Conservation (phyloP, 2,888 invertebrate species). For the Calameuta filiformis region DNA sequence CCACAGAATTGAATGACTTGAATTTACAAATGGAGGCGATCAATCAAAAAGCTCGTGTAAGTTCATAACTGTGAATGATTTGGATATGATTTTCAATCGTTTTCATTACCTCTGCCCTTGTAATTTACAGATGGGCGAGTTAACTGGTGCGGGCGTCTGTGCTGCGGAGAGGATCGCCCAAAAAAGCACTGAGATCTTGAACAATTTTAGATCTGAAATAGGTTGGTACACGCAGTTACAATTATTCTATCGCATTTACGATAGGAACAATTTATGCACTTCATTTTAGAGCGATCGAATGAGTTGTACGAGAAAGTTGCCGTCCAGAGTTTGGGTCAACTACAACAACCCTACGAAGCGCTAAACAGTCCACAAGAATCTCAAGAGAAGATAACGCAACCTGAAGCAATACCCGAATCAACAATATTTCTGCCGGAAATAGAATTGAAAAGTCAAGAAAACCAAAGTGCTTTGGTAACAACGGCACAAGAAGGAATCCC, state of each 20-base stretch:
- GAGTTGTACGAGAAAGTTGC: no score
- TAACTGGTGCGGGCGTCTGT: conserved; percentile 47
- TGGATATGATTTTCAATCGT: background rate
- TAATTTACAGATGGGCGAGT: conserved; percentile 46
- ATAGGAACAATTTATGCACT: no score
- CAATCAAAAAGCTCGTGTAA: conserved; percentile 53
- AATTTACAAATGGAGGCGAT: conserved; percentile 52
- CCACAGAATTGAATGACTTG: conserved; percentile 56
- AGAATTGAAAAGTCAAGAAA: conserved; percentile 18
- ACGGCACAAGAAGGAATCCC: no score
- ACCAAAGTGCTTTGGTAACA: no score
- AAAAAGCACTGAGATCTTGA: conserved; percentile 48
- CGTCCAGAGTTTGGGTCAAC: no score
- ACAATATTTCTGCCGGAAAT: background rate
- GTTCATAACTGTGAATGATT: background rate
- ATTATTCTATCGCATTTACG: no score
- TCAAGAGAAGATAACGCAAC: conserved; percentile 24
- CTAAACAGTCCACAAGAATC: conserved; percentile 17
- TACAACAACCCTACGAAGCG: no score
- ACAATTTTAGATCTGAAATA: conserved; percentile 46
- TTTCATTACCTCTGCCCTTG: background rate
- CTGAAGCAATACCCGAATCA: conserved; percentile 57
- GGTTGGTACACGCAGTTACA: conserved; percentile 37
- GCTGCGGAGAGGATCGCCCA: conserved; percentile 47
- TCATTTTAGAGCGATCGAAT: no score